These are phyloP conservation scores for Pantala flavescens DNA, from an alignment of 1,140 invertebrate species.

Conservation along the genomic window DNA sequence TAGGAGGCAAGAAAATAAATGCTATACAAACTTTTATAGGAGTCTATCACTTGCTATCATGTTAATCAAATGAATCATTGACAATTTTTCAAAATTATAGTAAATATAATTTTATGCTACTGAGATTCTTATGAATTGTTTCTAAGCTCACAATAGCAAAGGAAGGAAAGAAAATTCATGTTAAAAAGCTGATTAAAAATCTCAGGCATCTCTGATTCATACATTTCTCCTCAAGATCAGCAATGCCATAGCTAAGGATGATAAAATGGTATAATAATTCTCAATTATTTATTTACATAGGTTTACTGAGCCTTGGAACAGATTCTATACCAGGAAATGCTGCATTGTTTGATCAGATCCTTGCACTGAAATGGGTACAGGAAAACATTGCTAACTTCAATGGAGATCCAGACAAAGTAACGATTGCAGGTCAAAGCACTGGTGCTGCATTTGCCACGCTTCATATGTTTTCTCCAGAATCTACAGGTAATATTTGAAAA, in stretches of 20 bases:
- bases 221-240: background rate
- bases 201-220: too few relatives aligned
- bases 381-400: constrained; percentile 34
- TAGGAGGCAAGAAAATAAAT: too few relatives aligned
- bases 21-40: too few relatives aligned
- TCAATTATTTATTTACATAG: background rate
- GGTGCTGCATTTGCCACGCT: constrained; percentile 27
- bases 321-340: constrained; percentile 28
- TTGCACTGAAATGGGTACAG: constrained; percentile 36
- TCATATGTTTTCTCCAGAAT: constrained; percentile 24
- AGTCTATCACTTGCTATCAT: too few relatives aligned
- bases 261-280: background rate
- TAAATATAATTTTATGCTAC: too few relatives aligned
- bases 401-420: constrained; percentile 33
- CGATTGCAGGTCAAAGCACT: constrained; percentile 26
- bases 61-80: too few relatives aligned
- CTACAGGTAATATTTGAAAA: constrained; percentile 20
- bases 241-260: background rate
- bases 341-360: constrained; percentile 34
- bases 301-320: constrained; percentile 1
- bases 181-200: too few relatives aligned
- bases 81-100: too few relatives aligned
- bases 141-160: too few relatives aligned
- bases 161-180: too few relatives aligned
- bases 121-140: too few relatives aligned